Base-by-base conservation (phyloP, 2,888 invertebrate genomes). In the Plebejus anna region DNA sequence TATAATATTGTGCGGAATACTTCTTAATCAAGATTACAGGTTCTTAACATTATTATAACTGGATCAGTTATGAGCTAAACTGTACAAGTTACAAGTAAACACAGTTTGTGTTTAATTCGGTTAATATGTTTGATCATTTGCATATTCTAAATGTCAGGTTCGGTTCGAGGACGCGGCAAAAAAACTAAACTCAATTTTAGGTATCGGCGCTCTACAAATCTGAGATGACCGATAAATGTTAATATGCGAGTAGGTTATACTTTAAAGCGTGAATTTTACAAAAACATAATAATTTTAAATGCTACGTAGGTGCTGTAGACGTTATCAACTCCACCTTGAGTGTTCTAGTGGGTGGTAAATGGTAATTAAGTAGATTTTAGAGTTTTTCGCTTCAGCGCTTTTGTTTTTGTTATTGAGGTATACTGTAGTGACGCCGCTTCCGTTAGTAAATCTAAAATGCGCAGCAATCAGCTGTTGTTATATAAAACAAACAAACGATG, bases 81-180 rank as follows among this genome's bases (percentile, higher is more conserved):
- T 13, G 66, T 32, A 36, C 66, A 13, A 59, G 59, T 38, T 61
- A 61, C 61, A 32, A 32, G 66, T 66, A 16, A 16, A 36, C 32
- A 36, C 16, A 36, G 66, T 66, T 59, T 61, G 22, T 66, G 66
- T 66, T 66, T 36, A 1, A 66, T 32, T 66, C 32, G 32, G 66
- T 66, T 28, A 61, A 28, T 28, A 0, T 61, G 61, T 61, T 28
- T 28, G 28, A 61, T 72, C 73, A 73, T 75, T 51, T 76, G 38
- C 28, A 70, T 75, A 75, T 70, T 55, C 59, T 47, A 78, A 78
- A 78, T 78, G 76, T 78, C 78, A 78, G 28, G 75, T 75, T 71
- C 59, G 55, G 76, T 75, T 78, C 78, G 76, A 78, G 78, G 78
- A 36, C 76, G 59, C 47, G 38, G 28, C 73, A 11, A 47, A 73